Evolutionary conservation across 2,888 invertebrate species (phyloP).

Genomic region (Ormyrus labotus): DNA sequence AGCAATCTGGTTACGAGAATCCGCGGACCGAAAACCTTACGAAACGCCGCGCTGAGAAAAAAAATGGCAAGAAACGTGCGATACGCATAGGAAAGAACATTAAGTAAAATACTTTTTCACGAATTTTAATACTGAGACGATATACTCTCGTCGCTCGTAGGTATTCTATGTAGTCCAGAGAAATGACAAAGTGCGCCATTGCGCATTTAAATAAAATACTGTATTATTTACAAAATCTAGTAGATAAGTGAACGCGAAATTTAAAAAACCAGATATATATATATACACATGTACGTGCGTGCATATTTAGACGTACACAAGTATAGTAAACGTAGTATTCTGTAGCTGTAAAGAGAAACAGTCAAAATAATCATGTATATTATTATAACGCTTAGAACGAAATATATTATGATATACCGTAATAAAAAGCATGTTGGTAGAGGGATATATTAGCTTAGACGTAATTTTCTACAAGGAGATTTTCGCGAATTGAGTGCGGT

Average conservation of each 20-base stretch:
- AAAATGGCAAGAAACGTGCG: neutral
- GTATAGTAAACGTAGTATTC: conserved; percentile 12
- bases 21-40: conserved; percentile 3
- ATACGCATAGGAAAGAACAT: neutral
- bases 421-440: conserved; percentile 25
- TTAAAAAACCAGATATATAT: neutral
- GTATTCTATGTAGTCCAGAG: conserved; percentile 36
- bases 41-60: neutral
- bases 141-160: conserved; percentile 29
- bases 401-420: conserved; percentile 7
- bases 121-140: conserved; percentile 60
- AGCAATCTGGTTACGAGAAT: neutral
- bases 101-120: conserved; percentile 60
- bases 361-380: conserved; percentile 39
- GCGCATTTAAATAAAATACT: neutral
- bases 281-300: neutral
- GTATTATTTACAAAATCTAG: conserved; percentile 28
- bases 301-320: conserved; percentile 22
- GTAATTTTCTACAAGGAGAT: conserved; percentile 61
- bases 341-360: neutral
- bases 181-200: neutral
- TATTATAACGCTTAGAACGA: conserved; percentile 29
- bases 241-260: conserved; percentile 1
- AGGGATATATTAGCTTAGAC: conserved; percentile 53
- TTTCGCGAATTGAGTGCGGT: conserved; percentile 56